These are phyloP conservation scores for Aphidius ervi DNA, from an alignment of 1,140 invertebrate species.

Conservation along the genomic window DNA sequence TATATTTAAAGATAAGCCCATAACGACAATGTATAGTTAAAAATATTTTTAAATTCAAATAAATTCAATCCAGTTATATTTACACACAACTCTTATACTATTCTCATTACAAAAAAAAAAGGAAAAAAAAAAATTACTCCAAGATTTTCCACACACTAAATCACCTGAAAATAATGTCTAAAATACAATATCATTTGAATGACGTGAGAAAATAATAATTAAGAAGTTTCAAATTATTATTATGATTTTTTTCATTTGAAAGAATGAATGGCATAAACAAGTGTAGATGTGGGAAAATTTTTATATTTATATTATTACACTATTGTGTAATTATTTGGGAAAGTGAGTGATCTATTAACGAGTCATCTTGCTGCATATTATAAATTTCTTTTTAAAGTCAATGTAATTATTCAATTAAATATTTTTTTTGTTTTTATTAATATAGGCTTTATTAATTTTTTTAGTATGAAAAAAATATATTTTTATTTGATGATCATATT, in stretches of 20 bases:
- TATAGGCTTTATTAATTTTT: too few species aligned
- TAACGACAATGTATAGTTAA: too few species aligned
- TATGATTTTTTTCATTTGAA: conserved; percentile 8
- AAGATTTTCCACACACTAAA: conserved; percentile 1
- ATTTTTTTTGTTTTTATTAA: too few species aligned
- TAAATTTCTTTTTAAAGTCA: too few species aligned
- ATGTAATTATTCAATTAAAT: conserved; percentile 7
- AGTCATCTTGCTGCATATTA: conserved; percentile 7
- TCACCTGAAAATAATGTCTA: not conserved
- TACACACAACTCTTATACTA: too few species aligned
- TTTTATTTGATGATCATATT: too few species aligned
- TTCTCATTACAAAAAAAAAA: too few species aligned
- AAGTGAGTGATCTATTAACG: conserved; percentile 19
- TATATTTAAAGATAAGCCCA: too few species aligned
- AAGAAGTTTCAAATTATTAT: not conserved
- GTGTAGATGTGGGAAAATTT: conserved; percentile 11
- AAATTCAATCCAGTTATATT: too few species aligned
- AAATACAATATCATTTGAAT: conserved; percentile 10
- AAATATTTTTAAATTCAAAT: too few species aligned
- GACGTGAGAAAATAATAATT: conserved; percentile 20
- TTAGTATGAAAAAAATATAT: too few species aligned
- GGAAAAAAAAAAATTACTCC: too few species aligned
- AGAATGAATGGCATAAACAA: conserved; percentile 12
- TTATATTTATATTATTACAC: not conserved
- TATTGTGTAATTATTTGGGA: conserved; percentile 23